phyloP scores from a whole-genome alignment of 2,888 invertebrate genomes.

The Andrena praecox region DNA sequence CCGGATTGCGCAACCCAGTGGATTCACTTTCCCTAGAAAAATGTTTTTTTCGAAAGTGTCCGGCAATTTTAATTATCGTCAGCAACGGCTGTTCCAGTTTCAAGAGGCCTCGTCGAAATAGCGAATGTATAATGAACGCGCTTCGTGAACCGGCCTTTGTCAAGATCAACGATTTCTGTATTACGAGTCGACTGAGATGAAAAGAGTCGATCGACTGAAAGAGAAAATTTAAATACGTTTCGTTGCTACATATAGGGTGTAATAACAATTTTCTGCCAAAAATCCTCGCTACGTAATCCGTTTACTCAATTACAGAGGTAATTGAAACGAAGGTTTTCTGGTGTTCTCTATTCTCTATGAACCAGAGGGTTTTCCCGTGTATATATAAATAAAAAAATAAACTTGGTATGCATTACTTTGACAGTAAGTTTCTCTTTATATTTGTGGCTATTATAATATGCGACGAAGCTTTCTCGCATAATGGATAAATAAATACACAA shows the following conservation, averaged over 20 bases:
- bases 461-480: not conserved
- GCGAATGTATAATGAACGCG: not conserved
- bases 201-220: no score
- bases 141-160: no score
- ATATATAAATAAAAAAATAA: not conserved
- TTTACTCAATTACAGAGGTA: no score
- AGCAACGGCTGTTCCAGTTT: not conserved
- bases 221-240: no score
- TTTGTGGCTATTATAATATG: not conserved
- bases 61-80: conserved; percentile 29
- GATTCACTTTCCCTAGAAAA: conserved; percentile 62
- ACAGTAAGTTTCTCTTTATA: conserved; percentile 7
- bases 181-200: no score
- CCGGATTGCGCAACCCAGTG: conserved; percentile 47
- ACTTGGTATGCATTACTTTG: not conserved
- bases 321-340: no score
- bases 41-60: conserved; percentile 48
- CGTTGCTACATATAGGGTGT: no score
- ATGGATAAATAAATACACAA: conserved; percentile 10
- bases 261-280: no score
- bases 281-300: no score
- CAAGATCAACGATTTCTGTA: no score
- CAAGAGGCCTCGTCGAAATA: not conserved
- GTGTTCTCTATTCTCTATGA: no score
- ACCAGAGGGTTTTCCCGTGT: not conserved